Evolutionary conservation across 1,140 invertebrate species (phyloP), one percentile per base, ranked within the genome.

Genomic region (Hestina assimilis): DNA sequence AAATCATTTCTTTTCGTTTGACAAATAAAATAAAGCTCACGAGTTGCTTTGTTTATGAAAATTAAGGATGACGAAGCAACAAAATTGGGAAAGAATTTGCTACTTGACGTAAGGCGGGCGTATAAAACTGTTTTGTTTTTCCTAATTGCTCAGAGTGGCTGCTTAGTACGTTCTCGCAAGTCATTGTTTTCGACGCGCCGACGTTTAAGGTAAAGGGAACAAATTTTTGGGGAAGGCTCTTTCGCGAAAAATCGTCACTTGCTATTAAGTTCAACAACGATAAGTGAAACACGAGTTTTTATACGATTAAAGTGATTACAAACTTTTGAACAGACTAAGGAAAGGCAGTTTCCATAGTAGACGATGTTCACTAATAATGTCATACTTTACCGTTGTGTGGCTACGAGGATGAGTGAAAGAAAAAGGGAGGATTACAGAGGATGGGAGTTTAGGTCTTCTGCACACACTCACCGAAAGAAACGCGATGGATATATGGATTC

Each of bases 81-180:
- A 59, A 59, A 55, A 56, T 60, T 28, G 45, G 20, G 42, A 43
- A 47, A 56, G 59, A 62, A 62, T 43, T 56, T 57, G 53, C 53
- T 56, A 56, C 53, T 62, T 47, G 53, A 56, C 46, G 56, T 57
- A 68, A 74, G 43, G 47, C 55, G 59, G 60, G 57, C 66, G 65
- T 69, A 74, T 82, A 83, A 87, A 85, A 83, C 83, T 83, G 75
- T 80, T 87, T 87, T 84, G 82, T 87, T 87, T 84, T 64, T 81
- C 68, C 75, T 87, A 85, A 85, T 83, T 83, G 84, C 74, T 79
- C 66, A 52, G 74, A 87, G 81, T 85, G 80, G 77, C 79, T 87
- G 75, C 70, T 87, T 81, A 79, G 71, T 59, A 80, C 59, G 76
- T 82, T 82, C 41, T 68, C 62, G 58, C 80, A 48, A 85, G 78